Evolutionary conservation across 2,888 invertebrate species (phyloP).

Genomic region (Cheilosia vulpina): DNA sequence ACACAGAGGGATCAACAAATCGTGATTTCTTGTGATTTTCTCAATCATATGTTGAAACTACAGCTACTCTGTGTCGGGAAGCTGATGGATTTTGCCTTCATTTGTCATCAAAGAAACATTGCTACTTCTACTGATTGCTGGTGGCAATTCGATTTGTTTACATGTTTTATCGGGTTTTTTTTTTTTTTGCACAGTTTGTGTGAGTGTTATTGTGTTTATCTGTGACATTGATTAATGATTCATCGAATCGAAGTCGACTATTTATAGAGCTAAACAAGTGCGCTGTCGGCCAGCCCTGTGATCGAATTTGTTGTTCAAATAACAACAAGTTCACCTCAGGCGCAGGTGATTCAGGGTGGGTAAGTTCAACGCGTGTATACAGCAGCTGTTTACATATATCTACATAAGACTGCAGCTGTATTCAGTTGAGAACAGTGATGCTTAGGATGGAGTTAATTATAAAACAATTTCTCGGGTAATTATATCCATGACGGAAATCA

Average conservation of each 20-base stretch:
- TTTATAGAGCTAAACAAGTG: constrained; percentile 32
- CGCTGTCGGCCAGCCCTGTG: constrained; percentile 47
- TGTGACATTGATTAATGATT: constrained; percentile 33
- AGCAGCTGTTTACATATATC: constrained; percentile 8
- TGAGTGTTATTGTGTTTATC: constrained; percentile 4
- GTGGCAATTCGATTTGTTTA: constrained; percentile 36
- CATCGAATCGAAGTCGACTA: constrained; percentile 35
- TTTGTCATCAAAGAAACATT: too few relatives aligned
- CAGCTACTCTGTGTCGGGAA: background rate
- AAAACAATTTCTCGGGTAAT: constrained; percentile 51
- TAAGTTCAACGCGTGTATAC: constrained; percentile 15
- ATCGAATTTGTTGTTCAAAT: constrained; percentile 44
- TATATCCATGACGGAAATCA: constrained; percentile 18
- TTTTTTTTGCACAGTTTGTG: constrained; percentile 5
- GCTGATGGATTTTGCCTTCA: background rate
- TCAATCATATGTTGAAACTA: background rate
- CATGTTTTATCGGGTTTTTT: constrained; percentile 7
- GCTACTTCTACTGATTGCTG: background rate
- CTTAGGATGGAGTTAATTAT: constrained; percentile 46
- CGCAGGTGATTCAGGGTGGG: constrained; percentile 52
- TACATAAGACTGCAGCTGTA: background rate
- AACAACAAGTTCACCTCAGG: constrained; percentile 44
- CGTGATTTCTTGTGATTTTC: constrained; percentile 7
- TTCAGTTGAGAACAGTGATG: constrained; percentile 28
- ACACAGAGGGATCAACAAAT: constrained; percentile 16